Percentiles rank a stretch among this genome's conserved stretches.
phyloP scores from a whole-genome alignment of 2,888 invertebrate genomes.

The Trisateles emortualis region DNA sequence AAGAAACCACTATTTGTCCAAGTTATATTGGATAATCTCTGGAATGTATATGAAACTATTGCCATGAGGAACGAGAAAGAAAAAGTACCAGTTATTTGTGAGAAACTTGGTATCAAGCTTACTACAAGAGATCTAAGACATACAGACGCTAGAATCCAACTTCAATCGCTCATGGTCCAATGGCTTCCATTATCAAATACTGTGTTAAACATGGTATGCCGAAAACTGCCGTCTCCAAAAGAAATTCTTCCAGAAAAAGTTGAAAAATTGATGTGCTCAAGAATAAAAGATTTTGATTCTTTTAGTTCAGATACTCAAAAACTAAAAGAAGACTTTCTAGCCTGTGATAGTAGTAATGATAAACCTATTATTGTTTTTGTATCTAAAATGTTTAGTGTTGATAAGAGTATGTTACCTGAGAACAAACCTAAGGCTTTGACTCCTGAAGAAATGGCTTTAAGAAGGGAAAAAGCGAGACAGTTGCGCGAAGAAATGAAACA shows the following conservation, averaged over 20 bases:
- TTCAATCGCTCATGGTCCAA: slow-evolving; percentile 93
- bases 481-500: slow-evolving; percentile 87
- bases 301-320: slow-evolving; percentile 90
- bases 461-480: slow-evolving; percentile 89
- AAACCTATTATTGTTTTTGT: slow-evolving; percentile 92
- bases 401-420: slow-evolving; percentile 91
- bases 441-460: slow-evolving; percentile 89
- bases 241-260: slow-evolving; percentile 92
- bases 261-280: slow-evolving; percentile 93
- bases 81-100: slow-evolving; percentile 90
- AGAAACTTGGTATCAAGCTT: slow-evolving; percentile 92
- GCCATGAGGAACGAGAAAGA: slow-evolving; percentile 91
- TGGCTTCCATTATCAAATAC: slow-evolving; percentile 96
- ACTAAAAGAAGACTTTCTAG: slow-evolving; percentile 90
- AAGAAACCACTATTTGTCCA: slow-evolving; percentile 98
- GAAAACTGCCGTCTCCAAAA: slow-evolving; percentile 93
- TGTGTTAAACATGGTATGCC: slow-evolving; percentile 93
- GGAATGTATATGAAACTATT: slow-evolving; percentile 95
- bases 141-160: slow-evolving; percentile 91
- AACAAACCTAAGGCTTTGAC: slow-evolving; percentile 93
- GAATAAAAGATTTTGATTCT: slow-evolving; percentile 89
- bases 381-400: slow-evolving; percentile 96
- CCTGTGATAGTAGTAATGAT: slow-evolving; percentile 88
- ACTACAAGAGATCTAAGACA: slow-evolving; percentile 92
- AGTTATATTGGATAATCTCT: slow-evolving; percentile 95